Conservation (phyloP, 2,113 vertebrate species). For the Astatoreochromis straeleni region DNA sequence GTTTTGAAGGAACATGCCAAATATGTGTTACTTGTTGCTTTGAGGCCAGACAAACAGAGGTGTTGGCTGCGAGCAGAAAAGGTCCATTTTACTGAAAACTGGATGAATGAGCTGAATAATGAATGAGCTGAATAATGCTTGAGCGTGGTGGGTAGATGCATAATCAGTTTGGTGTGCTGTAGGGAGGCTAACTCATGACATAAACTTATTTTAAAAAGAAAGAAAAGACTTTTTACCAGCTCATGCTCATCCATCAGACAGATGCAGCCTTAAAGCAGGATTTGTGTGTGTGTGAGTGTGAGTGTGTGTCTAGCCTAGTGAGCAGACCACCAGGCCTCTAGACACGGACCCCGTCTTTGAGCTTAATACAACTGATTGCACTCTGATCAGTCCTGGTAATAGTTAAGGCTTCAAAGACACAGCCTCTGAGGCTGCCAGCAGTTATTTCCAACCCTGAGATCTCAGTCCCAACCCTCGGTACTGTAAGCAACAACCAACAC, state of each 20-base stretch:
- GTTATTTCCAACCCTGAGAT: conserved; percentile 47
- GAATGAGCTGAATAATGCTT: conserved; percentile 13
- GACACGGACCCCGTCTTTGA: conserved; percentile 44
- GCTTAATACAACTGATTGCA: conserved; percentile 60
- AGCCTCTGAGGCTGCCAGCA: conserved; percentile 40
- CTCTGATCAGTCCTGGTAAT: conserved; percentile 62
- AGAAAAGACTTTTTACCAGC: background rate
- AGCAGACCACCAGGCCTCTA: conserved; percentile 48
- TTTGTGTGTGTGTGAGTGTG: background rate
- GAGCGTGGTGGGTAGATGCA: background rate
- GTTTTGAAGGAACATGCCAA: conserved; percentile 27
- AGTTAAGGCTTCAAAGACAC: conserved; percentile 57
- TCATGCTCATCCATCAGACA: conserved; percentile 25
- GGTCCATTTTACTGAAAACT: conserved; percentile 14
- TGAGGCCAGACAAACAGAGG: conserved; percentile 31
- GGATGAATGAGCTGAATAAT: conserved; percentile 18
- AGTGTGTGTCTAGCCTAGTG: background rate
- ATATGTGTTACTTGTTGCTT: conserved; percentile 33
- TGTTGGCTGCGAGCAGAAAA: conserved; percentile 26
- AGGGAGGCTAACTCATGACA: background rate
- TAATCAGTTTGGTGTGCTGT: conserved; percentile 18
- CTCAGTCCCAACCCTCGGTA: background rate
- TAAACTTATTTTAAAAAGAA: background rate
- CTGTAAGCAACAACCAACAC: background rate
- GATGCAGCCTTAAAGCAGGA: background rate